A percentile compares a stretch with the other conserved stretches of the same genome.
phyloP scores from a whole-genome alignment of 35 echinoderm and acorn worm genomes.

The Diadema setosum region DNA sequence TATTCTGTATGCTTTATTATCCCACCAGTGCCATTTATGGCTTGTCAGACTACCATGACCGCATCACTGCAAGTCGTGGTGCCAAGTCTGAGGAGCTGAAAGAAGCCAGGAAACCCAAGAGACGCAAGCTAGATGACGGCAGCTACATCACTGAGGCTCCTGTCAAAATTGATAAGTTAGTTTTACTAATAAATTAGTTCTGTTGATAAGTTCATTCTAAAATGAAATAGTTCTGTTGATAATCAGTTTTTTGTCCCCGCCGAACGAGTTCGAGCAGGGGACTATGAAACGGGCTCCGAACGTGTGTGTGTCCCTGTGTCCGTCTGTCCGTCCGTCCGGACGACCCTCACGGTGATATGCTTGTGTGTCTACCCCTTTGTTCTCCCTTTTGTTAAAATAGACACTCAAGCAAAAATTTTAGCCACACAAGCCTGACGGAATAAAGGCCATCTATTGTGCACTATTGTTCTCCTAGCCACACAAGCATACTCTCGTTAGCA shows the following conservation, averaged over 20 bases:
- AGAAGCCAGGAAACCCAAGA: conserved; percentile 6
- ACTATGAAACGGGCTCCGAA: background rate
- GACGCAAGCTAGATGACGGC: conserved; percentile 64
- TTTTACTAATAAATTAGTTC: background rate
- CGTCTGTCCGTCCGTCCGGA: background rate
- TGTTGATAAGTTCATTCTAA: background rate
- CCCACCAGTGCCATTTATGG: conserved; percentile 42
- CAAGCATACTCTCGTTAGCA: no score
- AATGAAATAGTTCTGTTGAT: background rate
- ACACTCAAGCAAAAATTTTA: no score
- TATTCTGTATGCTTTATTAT: background rate
- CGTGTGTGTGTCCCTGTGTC: background rate
- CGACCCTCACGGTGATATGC: background rate
- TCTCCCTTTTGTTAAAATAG: no score
- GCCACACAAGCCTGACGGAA: no score
- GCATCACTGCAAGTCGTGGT: background rate
- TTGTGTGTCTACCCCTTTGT: no score
- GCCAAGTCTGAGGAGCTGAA: background rate
- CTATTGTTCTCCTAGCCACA: no score
- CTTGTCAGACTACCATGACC: conserved; percentile 49
- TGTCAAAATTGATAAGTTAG: conserved; percentile 43
- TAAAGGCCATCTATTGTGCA: no score
- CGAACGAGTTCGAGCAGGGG: background rate
- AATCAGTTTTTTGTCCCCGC: background rate
- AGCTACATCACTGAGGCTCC: conserved; percentile 19